Evolutionary conservation across 2,888 invertebrate species (phyloP).

Genomic region (Himalopsyche japonica): DNA sequence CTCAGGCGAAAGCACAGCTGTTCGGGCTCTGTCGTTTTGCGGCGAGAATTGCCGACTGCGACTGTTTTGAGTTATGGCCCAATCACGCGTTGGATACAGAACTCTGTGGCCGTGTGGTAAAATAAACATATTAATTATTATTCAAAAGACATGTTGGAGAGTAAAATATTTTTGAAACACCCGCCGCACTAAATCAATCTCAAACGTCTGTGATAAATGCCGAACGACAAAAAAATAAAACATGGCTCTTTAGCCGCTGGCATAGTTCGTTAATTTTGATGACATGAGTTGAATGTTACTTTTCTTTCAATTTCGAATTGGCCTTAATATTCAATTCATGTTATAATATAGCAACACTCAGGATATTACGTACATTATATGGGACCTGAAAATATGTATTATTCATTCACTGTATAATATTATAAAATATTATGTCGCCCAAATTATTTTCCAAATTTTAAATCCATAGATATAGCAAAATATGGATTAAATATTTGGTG

Average conservation of each 20-base stretch:
- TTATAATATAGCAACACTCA: not conserved
- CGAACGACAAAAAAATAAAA: not conserved
- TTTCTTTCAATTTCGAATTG: not conserved
- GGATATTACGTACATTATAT: not conserved
- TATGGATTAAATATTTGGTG: too few species aligned
- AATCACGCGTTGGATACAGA: slow-evolving; percentile 3
- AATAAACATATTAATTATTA: slow-evolving; percentile 29
- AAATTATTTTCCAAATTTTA: too few species aligned
- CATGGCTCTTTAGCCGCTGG: not conserved
- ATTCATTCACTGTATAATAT: too few species aligned
- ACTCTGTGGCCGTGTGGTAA: slow-evolving; percentile 12
- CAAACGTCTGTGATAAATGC: not conserved
- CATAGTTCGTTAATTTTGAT: not conserved
- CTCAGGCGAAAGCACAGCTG: slow-evolving; percentile 29
- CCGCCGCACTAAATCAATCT: not conserved
- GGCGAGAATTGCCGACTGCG: slow-evolving; percentile 16
- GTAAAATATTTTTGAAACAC: not conserved
- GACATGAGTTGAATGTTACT: not conserved
- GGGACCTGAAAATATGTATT: too few species aligned
- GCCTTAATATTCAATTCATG: not conserved
- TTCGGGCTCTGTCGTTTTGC: slow-evolving; percentile 12
- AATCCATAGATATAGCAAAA: too few species aligned
- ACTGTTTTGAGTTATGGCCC: slow-evolving; percentile 15
- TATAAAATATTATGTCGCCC: too few species aligned
- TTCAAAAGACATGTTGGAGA: slow-evolving; percentile 11